Base-by-base conservation (phyloP, 2,797 vertebrate species). In the Nothura maculosa region DNA sequence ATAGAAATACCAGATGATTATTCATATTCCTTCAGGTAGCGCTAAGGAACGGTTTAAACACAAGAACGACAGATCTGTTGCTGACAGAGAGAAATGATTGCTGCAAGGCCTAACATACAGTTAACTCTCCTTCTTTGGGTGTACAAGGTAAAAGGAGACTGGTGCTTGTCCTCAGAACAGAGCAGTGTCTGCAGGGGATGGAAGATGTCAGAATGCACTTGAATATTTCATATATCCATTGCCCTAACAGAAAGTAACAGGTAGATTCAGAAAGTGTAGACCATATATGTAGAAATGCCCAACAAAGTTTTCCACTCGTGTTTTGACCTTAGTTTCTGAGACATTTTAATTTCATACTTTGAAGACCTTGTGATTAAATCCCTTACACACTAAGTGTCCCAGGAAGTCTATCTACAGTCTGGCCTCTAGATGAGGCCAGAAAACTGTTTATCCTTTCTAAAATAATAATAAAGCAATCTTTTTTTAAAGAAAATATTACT, bases 391-490 rank as follows among this genome's bases (percentile, higher is more conserved):
- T 16, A 14, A 45, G 78, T 92, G 75, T 87, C 67, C 81, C 38
- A 38, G 67, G 58, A 75, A 86, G 45, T 93, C 75, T 38, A 84
- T 58, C 84, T 93, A 75, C 76, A n/a, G n/a, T n/a, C n/a, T n/a
- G n/a, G n/a, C n/a, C n/a, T n/a, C n/a, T n/a, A n/a, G n/a, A 84
- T 84, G 78, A 94, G 84, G 47, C 55, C 74, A 88, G 28, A 69
- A 84, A 68, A 32, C 25, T 64, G 36, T 10, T 78, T 78, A 63
- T 72, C 78, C 83, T 62, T 68, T 28, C 45, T 82, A 36, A 57
- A 16, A n/a, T 16, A 7, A 20, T 21, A 18, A n/a, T 67, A 40
- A 8, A 50, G 15, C 8, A n/a, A 6, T 28, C 18, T 30, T 21
- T 87, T 75, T 79, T 6, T 5, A 70, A 87, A 66, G 7, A 43